Percentiles rank a stretch among this genome's conserved stretches.
Conservation (phyloP, 2,113 vertebrate genomes). For the Nyctibius bracteatus region DNA sequence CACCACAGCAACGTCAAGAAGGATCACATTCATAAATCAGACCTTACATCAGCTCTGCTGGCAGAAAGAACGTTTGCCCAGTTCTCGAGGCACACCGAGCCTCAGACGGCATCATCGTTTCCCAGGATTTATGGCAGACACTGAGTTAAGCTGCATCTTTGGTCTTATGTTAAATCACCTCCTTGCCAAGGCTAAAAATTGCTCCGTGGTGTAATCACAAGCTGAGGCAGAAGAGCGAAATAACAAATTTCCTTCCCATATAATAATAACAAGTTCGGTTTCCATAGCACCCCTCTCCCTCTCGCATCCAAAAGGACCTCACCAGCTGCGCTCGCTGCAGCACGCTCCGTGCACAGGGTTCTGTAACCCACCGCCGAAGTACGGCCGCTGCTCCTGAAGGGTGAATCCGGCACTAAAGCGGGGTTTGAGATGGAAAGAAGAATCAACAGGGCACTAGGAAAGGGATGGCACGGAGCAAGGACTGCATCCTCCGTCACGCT, state of each 20-base stretch:
- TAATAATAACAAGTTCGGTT: conserved; percentile 36
- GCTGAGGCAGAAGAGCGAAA: not conserved
- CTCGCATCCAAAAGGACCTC: not conserved
- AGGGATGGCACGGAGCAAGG: not conserved
- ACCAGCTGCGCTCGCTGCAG: not conserved
- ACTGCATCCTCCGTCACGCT: not conserved
- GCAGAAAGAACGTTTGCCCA: not conserved
- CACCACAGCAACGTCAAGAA: not conserved
- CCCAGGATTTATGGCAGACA: conserved; percentile 6
- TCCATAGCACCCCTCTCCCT: conserved; percentile 45
- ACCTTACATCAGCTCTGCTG: not conserved
- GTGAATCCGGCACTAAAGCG: not conserved
- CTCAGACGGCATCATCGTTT: not conserved
- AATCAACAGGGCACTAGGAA: not conserved
- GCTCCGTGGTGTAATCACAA: conserved; percentile 14
- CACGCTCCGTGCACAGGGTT: not conserved
- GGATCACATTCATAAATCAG: not conserved
- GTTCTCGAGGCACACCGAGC: not conserved
- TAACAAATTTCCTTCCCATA: conserved; percentile 27
- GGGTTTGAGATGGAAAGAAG: not conserved
- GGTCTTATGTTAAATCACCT: not conserved
- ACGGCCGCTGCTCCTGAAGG: not conserved
- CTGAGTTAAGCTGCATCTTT: not conserved
- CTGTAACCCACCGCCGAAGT: not conserved
- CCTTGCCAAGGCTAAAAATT: conserved; percentile 63